A percentile compares a stretch with the other conserved stretches of the same genome.
Conservation (phyloP, 2,113 vertebrate species). For the Odocoileus hemionus region DNA sequence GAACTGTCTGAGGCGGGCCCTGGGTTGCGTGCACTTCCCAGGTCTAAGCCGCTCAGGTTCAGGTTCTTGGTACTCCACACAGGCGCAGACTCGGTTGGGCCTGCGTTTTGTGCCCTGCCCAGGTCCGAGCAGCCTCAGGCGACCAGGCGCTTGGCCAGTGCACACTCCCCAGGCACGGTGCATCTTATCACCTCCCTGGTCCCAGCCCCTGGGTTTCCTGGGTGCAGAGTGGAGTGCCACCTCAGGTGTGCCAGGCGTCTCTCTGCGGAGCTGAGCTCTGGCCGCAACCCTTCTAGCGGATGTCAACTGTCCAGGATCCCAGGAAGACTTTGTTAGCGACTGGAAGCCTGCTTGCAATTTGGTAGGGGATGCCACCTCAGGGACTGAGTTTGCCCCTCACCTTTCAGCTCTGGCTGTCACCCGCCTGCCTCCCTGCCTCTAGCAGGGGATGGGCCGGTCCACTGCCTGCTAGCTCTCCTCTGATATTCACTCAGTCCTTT, state of each 20-base stretch:
- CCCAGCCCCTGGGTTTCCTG: not conserved
- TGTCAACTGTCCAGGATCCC: not conserved
- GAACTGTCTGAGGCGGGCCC: not conserved
- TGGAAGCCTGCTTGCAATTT: not conserved
- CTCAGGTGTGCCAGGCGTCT: not conserved
- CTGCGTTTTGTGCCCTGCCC: not conserved
- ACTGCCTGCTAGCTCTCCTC: not conserved
- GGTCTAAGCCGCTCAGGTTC: not conserved
- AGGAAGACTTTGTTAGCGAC: not conserved
- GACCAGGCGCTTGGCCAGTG: not conserved
- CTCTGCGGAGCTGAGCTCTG: not conserved
- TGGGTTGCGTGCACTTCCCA: not conserved
- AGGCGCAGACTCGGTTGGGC: fast-evolving
- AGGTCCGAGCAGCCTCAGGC: not conserved
- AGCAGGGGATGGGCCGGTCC: fast-evolving
- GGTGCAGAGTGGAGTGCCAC: not conserved
- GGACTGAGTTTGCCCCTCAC: not conserved
- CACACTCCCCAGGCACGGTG: fast-evolving
- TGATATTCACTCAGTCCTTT: not conserved
- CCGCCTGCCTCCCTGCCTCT: not conserved
- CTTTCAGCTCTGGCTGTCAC: not conserved
- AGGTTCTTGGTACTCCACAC: not conserved
- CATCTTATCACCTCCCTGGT: not conserved
- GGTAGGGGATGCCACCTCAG: not conserved
- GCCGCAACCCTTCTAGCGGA: not conserved